phyloP scores from a whole-genome alignment of 2,797 vertebrate species.

The Amphiprion clarkii region DNA sequence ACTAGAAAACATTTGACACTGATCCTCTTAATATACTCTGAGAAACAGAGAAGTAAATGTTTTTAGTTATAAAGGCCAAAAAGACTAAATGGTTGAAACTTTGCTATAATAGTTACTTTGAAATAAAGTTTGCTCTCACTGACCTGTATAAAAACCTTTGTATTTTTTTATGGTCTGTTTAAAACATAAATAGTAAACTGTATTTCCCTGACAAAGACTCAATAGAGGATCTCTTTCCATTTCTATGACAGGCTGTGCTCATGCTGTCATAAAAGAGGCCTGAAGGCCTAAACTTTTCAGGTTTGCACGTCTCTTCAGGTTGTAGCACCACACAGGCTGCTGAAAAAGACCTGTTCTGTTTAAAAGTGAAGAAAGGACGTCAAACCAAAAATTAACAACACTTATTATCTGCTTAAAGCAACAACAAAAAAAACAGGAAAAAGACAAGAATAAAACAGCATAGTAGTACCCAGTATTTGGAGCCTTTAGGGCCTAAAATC shows the following conservation, averaged over 20 bases:
- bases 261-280: constrained; percentile 38
- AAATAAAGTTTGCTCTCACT: not conserved
- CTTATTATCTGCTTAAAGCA: constrained; percentile 15
- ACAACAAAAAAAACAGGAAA: constrained; percentile 12
- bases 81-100: not conserved
- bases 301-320: constrained; percentile 3
- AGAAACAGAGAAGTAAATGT: not conserved
- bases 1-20: not conserved
- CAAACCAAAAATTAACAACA: constrained; percentile 20
- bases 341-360: constrained; percentile 17
- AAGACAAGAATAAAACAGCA: constrained; percentile 40
- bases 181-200: not conserved
- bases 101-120: constrained; percentile 3
- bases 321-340: not conserved
- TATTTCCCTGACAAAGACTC: constrained; percentile 21
- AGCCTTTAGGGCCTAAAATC: constrained; percentile 58
- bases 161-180: not conserved
- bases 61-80: too few species aligned
- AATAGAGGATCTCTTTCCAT: constrained; percentile 2
- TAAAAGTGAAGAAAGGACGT: constrained; percentile 20
- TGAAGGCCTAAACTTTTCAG: constrained; percentile 50
- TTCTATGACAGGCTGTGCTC: not conserved
- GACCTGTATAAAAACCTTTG: not conserved
- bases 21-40: not conserved
- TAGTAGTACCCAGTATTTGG: constrained; percentile 43